Evolutionary conservation across 2,797 vertebrate species (phyloP), one percentile per base, ranked within the genome.

Genomic region (Eulemur albifrons): DNA sequence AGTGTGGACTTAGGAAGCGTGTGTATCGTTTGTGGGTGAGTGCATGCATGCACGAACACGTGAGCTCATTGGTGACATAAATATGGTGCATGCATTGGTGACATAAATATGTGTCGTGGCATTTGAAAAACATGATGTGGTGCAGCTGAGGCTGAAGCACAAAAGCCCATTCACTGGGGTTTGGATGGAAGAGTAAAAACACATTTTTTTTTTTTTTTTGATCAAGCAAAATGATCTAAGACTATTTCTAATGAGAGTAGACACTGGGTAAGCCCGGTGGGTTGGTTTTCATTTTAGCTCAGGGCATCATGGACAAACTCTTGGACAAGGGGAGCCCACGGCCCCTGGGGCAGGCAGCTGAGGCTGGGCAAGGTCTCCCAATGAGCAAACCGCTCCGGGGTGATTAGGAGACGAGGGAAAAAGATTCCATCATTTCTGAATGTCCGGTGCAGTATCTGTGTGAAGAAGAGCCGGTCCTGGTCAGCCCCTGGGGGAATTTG

Each of bases 301-400:
- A 4, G 0, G 0, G 45, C 6, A 14, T 5, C 50, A 1, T 8
- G 30, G 38, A 52, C 30, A 18, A 25, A 23, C 10, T 80, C 4
- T 0, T 0, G 1, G 14, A 21, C 0, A 0, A n/a, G 15, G 23
- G 4, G 9, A 3, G 4, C 5, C 32, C 38, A 6, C 2, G 25
- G 45, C 10, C 25, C 3, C 45, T 65, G 48, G 43, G 35, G 27
- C 35, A 6, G 23, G 52, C 1, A 15, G 18, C 9, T 1, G 1
- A 10, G 38, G 11, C 1, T 5, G 4, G 12, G 43, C 8, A 50
- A 9, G 1, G 30, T 27, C 17, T 35, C 27, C 9, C 17, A 1
- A 0, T 2, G n/a, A 52, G 5, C 14, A 32, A 4, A 3, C 5
- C 8, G 12, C 50, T n/a, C 25, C 2, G 4, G 7, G 1, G 10